Evolutionary conservation across 2,888 invertebrate species (phyloP).

Genomic region (Drosophila mulleri): DNA sequence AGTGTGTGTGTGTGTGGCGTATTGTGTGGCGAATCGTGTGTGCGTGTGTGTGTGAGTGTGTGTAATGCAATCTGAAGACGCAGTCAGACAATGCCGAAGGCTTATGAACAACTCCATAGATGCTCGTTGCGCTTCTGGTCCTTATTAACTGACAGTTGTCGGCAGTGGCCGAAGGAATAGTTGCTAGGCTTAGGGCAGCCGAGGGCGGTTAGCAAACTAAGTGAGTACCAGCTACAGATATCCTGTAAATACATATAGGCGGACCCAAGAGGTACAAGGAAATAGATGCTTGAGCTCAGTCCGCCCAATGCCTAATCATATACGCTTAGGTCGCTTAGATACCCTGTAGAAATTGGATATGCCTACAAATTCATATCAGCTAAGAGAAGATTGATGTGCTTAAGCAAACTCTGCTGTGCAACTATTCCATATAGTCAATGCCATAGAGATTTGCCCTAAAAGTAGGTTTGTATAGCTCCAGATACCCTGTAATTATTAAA

Average conservation of each 20-base stretch:
- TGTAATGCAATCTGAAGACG: slow-evolving; percentile 17
- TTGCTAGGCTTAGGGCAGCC: slow-evolving; percentile 17
- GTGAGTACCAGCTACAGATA: not conserved
- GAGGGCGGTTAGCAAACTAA: slow-evolving; percentile 14
- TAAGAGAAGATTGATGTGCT: not conserved
- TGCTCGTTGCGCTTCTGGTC: slow-evolving; percentile 19
- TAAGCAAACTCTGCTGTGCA: too few species aligned
- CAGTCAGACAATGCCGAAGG: slow-evolving; percentile 26
- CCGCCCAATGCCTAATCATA: not conserved
- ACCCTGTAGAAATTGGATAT: not conserved
- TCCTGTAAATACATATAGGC: not conserved
- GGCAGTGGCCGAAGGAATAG: not conserved
- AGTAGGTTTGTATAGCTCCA: accelerated
- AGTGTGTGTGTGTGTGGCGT: not conserved
- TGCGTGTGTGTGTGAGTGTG: not conserved
- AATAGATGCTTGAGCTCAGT: too few species aligned
- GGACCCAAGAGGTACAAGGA: too few species aligned
- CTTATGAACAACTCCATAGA: slow-evolving; percentile 29
- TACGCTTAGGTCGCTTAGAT: not conserved
- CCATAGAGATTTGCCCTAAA: not conserved
- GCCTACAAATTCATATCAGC: not conserved
- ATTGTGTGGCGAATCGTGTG: not conserved
- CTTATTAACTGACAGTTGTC: slow-evolving; percentile 41
- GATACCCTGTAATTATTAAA: not conserved
- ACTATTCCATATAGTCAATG: not conserved